These are phyloP conservation scores for Myotis pilosus DNA, from an alignment of 2,797 vertebrate genomes.

Conservation along the genomic window DNA sequence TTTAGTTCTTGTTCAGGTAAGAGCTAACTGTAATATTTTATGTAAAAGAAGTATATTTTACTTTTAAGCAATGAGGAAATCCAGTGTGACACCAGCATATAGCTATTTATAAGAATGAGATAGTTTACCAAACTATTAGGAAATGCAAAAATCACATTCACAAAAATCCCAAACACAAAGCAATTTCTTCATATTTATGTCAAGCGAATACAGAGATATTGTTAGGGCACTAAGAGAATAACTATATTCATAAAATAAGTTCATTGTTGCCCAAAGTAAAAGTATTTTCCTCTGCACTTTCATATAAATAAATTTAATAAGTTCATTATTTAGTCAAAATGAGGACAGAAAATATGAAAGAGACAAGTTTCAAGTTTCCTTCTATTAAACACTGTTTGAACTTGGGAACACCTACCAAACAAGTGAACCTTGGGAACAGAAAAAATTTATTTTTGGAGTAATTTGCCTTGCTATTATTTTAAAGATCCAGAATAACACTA, in stretches of 20 bases:
- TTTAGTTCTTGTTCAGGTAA: neutral
- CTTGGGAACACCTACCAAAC: neutral
- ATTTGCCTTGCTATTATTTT: constrained; percentile 22
- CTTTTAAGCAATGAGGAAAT: neutral
- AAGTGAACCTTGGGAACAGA: neutral
- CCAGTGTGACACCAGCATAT: neutral
- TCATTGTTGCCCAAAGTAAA: neutral
- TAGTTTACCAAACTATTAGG: constrained; percentile 21
- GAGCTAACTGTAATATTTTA: neutral
- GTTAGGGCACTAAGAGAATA: neutral
- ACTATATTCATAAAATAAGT: constrained; percentile 33
- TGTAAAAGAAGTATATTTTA: neutral
- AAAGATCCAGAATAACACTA: neutral
- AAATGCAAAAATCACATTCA: constrained; percentile 33
- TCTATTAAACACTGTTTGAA: constrained; percentile 41
- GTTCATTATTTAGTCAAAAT: constrained; percentile 39
- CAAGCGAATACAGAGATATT: neutral
- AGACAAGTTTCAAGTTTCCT: constrained; percentile 23
- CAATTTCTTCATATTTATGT: neutral
- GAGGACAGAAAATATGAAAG: neutral
- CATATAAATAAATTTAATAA: constrained; percentile 26
- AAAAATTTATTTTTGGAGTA: constrained; percentile 30
- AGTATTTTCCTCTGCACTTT: constrained; percentile 15
- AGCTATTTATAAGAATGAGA: constrained; percentile 19
- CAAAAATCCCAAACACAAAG: constrained; percentile 24